Evolutionary conservation across 2,113 vertebrate species (phyloP), one percentile per base, ranked within the genome.

Genomic region (Myrmophylax atrothorax): DNA sequence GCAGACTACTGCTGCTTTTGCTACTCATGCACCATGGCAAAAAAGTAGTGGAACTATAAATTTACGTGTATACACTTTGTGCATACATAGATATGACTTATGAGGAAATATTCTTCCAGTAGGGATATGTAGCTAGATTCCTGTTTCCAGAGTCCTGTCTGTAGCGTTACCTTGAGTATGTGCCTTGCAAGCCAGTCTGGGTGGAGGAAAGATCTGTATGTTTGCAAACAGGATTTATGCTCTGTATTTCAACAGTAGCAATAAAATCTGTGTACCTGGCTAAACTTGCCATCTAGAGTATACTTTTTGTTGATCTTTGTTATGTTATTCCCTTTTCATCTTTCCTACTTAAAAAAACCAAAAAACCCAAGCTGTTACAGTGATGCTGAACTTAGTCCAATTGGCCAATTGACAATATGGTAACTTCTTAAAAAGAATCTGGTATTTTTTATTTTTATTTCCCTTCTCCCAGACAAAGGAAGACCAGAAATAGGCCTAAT

Each of bases 281-380:
- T 82, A 72, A 75, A 68, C 40, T 64, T 75, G 24, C 18, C 29
- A 22, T 50, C 20, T 44, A 49, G 24, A 4, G 12, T 59, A 28
- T 76, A 42, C 10, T 73, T 63, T 49, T 68, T 73, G 14, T 55
- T 84, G 28, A 40, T 47, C 6, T 56, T 62, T 87, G 29, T 72
- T 56, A 29, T 3, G 4, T 89, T 44, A 31, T 33, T 70, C 1
- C 12, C 56, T 29, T 89, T 24, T 68, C 7, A 15, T 53, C 19
- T 84, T 87, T 75, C 11, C 22, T 70, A 22, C 60, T 56, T 1
- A 52, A 87, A 67, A 89, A 68, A n/a, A n/a, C n/a, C n/a, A n/a
- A 70, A 9, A 2, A 2, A 0, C 0, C 8, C 26, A 29, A 64
- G 12, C 11, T 40, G 7, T 46, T 66, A 29, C 4, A 63, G 9